Conservation (phyloP, 2,888 invertebrate genomes). For the Drosophila parthenogenetica region DNA sequence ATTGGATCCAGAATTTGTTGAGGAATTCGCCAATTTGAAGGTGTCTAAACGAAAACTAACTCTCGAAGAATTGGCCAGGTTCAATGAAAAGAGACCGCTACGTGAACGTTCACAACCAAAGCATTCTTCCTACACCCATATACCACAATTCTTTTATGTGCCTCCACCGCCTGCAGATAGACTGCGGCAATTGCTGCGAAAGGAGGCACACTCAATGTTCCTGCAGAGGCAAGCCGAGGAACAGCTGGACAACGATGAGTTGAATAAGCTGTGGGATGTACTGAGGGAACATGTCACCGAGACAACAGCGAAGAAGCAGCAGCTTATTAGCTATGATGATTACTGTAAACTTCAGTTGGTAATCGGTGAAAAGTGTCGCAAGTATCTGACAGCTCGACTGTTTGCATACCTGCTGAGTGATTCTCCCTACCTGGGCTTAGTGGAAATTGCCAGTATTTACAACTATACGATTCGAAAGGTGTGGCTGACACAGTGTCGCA, state of each 20-base stretch:
- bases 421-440: slow-evolving; percentile 91
- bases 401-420: slow-evolving; percentile 95
- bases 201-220: slow-evolving; percentile 95
- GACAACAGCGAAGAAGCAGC: slow-evolving; percentile 90
- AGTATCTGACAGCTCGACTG: slow-evolving; percentile 93
- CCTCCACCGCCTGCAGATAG: slow-evolving; percentile 92
- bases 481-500: slow-evolving; percentile 97
- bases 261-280: slow-evolving; percentile 93
- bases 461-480: slow-evolving; percentile 98
- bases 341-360: slow-evolving; percentile 92
- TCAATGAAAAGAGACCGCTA: slow-evolving; percentile 46
- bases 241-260: slow-evolving; percentile 93
- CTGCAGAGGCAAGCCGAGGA: slow-evolving; percentile 93
- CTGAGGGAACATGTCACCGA: slow-evolving; percentile 92
- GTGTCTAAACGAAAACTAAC: slow-evolving; percentile 55
- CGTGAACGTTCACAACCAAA: slow-evolving; percentile 21
- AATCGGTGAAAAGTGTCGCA: slow-evolving; percentile 90
- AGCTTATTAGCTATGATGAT: slow-evolving; percentile 93
- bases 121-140: slow-evolving; percentile 86
- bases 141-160: slow-evolving; percentile 92
- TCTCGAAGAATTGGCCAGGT: slow-evolving; percentile 61
- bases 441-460: slow-evolving; percentile 95
- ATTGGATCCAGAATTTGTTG: slow-evolving; percentile 78
- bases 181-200: slow-evolving; percentile 92
- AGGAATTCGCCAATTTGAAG: slow-evolving; percentile 70